Conservation (phyloP, 2,797 vertebrate genomes). For the Poeciliopsis infans region DNA sequence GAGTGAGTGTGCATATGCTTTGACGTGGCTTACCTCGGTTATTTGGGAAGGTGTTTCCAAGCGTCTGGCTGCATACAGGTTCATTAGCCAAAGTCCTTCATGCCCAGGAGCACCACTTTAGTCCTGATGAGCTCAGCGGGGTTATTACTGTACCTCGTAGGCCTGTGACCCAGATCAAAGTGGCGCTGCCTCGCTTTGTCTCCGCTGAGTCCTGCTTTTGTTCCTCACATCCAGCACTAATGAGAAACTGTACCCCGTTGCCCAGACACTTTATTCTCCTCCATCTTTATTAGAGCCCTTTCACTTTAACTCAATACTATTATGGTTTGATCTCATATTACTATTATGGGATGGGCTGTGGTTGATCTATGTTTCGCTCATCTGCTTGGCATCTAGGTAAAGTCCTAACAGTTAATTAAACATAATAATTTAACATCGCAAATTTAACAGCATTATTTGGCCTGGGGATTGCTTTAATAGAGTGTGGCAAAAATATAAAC, state of each 20-base stretch:
- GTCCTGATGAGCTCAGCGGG: conserved; percentile 76
- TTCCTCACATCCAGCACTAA: conserved; percentile 71
- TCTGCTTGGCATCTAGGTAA: neutral
- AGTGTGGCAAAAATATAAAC: conserved; percentile 4
- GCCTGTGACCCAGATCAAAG: conserved; percentile 80
- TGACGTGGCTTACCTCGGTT: conserved; percentile 31
- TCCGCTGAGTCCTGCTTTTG: conserved; percentile 65
- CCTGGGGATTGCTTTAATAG: neutral
- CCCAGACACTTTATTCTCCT: conserved; percentile 59
- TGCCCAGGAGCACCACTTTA: conserved; percentile 73
- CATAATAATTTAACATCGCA: neutral
- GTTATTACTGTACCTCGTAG: conserved; percentile 75
- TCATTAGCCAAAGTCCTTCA: conserved; percentile 70
- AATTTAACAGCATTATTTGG: neutral
- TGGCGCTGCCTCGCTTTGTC: conserved; percentile 49
- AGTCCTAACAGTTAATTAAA: conserved; percentile 2
- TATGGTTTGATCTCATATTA: conserved; percentile 47
- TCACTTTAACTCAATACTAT: conserved; percentile 49
- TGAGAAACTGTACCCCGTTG: conserved; percentile 71
- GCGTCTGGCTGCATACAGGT: conserved; percentile 62
- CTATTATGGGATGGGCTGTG: neutral
- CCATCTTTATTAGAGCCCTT: conserved; percentile 59
- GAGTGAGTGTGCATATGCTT: conserved; percentile 36
- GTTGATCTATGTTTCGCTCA: neutral
- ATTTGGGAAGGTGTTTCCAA: conserved; percentile 46